Base-by-base conservation (phyloP, 2,113 vertebrate genomes). In the Paralichthys olivaceus region DNA sequence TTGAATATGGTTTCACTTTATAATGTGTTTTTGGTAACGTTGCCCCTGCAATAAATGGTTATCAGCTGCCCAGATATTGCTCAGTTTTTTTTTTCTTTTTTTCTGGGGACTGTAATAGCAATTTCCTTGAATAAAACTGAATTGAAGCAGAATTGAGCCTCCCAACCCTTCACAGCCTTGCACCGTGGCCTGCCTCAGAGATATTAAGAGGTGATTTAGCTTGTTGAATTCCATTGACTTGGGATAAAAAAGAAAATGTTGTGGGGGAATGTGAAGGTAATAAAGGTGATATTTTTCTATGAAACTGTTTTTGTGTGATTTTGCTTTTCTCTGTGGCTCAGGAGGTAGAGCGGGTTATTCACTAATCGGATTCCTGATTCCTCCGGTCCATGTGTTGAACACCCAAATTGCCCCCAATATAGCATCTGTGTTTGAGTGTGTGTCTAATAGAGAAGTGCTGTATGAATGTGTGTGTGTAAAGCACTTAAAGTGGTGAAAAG, bases 211-310 rank as follows among this genome's bases (percentile, higher is more conserved):
- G 80, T 90, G 84, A 91, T 92, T 91, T 95, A 96, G 94, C 94
- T 95, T 94, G 96, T 96, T 96, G 93, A 96, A 95, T 94, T 96
- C 96, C 94, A 87, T 88, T 84, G 80, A 90, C 80, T 92, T 96
- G 95, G 95, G 95, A 76, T 83, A 73, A 82, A 86, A 83, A 77
- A 95, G 94, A 84, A 83, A 94, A 94, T 95, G 95, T 94, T 96
- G 95, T 96, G 93, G 94, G 95, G 95, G 96, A 97, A 98, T 97
- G 96, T 97, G 96, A 97, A 67, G 74, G 79, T 95, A 98, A 98
- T 98, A 98, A 96, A 94, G 66, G 95, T 94, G 83, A 95, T 99
- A 97, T 99, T 98, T 99, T 99, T 97, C 93, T 97, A 97, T 93
- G 92, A 95, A 95, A n/a, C 14, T 8, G 89, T 91, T 90, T 93